Evolutionary conservation across 2,113 vertebrate species (phyloP).

Genomic region (Paramormyrops kingsleyae): DNA sequence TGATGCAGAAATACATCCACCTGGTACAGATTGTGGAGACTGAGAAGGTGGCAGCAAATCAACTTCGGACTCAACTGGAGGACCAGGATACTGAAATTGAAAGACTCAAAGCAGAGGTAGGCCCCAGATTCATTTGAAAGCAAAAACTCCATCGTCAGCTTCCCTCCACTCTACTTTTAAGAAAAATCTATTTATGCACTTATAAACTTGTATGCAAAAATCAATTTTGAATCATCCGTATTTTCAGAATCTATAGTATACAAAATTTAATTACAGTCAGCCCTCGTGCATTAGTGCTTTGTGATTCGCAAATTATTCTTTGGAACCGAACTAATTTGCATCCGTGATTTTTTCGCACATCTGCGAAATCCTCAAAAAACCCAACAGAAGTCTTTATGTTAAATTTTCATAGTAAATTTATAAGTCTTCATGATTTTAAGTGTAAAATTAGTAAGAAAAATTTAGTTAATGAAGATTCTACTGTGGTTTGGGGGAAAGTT

Average conservation of each 20-base stretch:
- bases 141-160: background rate
- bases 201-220: background rate
- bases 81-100: conserved; percentile 79
- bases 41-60: conserved; percentile 89
- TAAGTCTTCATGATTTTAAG: too few species aligned
- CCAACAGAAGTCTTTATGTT: too few species aligned
- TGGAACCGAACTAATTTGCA: too few species aligned
- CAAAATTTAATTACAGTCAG: too few species aligned
- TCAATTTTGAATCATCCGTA: background rate
- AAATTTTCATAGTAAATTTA: too few species aligned
- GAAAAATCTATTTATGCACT: background rate
- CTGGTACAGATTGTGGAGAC: conserved; percentile 95
- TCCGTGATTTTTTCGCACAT: too few species aligned
- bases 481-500: too few species aligned
- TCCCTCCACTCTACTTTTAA: background rate
- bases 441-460: too few species aligned
- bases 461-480: too few species aligned
- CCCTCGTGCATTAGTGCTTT: too few species aligned
- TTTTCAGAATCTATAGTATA: background rate
- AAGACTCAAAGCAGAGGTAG: conserved; percentile 75
- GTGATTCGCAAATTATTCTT: too few species aligned
- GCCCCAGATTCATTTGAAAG: background rate
- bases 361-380: too few species aligned
- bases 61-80: conserved; percentile 76
- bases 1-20: conserved; percentile 98